Conservation (phyloP, 2,888 invertebrate species). For the Caenorhabditis japonica region DNA sequence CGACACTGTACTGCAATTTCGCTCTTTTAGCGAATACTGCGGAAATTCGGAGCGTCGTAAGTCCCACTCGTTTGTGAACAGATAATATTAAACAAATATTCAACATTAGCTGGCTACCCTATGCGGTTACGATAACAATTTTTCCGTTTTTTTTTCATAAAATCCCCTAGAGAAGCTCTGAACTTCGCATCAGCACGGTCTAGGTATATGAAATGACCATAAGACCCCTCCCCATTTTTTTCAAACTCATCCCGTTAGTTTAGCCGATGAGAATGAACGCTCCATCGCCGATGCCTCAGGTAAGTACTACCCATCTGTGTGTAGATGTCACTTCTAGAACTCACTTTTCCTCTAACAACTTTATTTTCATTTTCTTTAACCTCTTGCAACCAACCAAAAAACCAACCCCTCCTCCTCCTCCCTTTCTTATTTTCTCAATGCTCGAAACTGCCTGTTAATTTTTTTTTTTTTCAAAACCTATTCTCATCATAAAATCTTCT, state of each 20-base stretch:
- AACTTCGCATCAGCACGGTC: no score
- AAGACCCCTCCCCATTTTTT: no score
- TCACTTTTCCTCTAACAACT: slow-evolving; percentile 20
- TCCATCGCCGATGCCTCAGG: slow-evolving; percentile 50
- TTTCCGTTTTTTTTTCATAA: no score
- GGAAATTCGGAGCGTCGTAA: no score
- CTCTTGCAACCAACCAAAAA: background rate
- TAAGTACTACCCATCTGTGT: slow-evolving; percentile 31
- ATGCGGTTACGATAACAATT: no score
- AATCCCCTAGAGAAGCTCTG: no score
- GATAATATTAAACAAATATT: no score
- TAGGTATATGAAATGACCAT: no score
- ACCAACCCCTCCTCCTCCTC: slow-evolving; percentile 14
- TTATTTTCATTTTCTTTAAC: slow-evolving; percentile 19
- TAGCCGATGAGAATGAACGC: slow-evolving; percentile 57
- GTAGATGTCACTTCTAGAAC: background rate
- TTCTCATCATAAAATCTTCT: slow-evolving; percentile 10
- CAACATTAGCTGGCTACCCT: no score
- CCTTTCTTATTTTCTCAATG: slow-evolving; percentile 6
- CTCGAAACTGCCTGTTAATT: slow-evolving; percentile 14
- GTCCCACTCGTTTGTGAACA: no score
- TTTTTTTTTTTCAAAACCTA: slow-evolving; percentile 11
- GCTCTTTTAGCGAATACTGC: no score
- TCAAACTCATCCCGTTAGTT: slow-evolving; percentile 18
- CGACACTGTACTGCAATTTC: no score